Percentiles rank a stretch among this genome's conserved stretches.
These are phyloP conservation scores for Egretta garzetta DNA, from an alignment of 2,113 vertebrate genomes.

Conservation along the genomic window DNA sequence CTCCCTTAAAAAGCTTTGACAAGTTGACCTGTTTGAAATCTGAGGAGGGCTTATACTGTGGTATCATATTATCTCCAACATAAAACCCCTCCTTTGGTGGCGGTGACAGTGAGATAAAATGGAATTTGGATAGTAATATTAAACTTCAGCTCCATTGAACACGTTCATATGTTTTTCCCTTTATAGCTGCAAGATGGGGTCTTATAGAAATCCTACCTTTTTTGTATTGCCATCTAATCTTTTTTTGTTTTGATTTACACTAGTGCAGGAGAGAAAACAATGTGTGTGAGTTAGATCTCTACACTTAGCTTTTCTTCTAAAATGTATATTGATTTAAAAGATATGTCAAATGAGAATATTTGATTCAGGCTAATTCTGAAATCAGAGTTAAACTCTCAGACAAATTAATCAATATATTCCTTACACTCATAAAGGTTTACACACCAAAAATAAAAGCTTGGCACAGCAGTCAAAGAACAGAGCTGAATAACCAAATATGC, in stretches of 20 bases:
- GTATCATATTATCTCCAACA: conserved; percentile 77
- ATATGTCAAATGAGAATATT: neutral
- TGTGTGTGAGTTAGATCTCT: neutral
- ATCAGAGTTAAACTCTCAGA: neutral
- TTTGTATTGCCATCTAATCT: neutral
- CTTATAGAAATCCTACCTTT: conserved; percentile 36
- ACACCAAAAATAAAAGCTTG: neutral
- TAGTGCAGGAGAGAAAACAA: neutral
- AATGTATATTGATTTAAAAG: neutral
- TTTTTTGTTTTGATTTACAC: conserved; percentile 36
- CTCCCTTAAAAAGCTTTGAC: conserved; percentile 86
- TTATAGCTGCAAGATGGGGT: conserved; percentile 46
- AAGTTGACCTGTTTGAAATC: conserved; percentile 87
- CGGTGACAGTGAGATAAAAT: conserved; percentile 71
- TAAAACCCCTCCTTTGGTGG: conserved; percentile 57
- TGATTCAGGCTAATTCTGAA: conserved; percentile 44
- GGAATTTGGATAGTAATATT: conserved; percentile 73
- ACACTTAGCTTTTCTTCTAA: neutral
- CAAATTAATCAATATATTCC: neutral
- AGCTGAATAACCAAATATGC: neutral
- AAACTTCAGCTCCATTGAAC: conserved; percentile 66
- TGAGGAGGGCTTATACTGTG: conserved; percentile 74
- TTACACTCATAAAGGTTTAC: neutral
- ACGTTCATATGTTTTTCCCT: conserved; percentile 48
- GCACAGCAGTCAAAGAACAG: conserved; percentile 18